phyloP scores from a whole-genome alignment of 2,797 vertebrate genomes.

The Moxostoma hubbsi region DNA sequence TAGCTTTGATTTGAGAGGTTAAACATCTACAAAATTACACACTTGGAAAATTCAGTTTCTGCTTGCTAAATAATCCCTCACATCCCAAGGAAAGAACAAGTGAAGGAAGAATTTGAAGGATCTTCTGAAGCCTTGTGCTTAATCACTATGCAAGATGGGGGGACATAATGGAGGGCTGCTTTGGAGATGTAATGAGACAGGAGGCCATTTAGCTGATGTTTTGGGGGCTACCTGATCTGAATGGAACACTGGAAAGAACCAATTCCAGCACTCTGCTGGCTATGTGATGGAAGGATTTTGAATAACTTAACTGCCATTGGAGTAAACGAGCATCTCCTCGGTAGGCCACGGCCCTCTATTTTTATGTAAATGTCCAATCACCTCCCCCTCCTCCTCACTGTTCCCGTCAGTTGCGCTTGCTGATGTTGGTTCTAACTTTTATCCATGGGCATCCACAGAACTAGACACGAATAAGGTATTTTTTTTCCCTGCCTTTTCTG shows the following conservation, averaged over 20 bases:
- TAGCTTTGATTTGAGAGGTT: not conserved
- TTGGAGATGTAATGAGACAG: conserved; percentile 13
- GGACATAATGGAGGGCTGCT: conserved; percentile 28
- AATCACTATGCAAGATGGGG: conserved; percentile 60
- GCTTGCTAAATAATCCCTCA: not conserved
- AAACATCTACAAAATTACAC: too few species aligned
- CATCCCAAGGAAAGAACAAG: conserved; percentile 60
- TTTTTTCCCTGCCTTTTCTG: conserved; percentile 54
- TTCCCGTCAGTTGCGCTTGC: conserved; percentile 24
- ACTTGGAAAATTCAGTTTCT: not conserved
- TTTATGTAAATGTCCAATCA: conserved; percentile 76
- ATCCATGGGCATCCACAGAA: conserved; percentile 43
- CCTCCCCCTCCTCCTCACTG: conserved; percentile 44
- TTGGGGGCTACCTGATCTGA: conserved; percentile 57
- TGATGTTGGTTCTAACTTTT: too few species aligned
- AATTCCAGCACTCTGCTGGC: conserved; percentile 68
- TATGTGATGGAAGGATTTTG: conserved; percentile 66
- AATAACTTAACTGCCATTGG: conserved; percentile 64
- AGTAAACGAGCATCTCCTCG: conserved; percentile 64
- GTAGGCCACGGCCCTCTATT: conserved; percentile 67
- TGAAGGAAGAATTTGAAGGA: conserved; percentile 69
- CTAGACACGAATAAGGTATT: conserved; percentile 66
- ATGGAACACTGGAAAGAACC: conserved; percentile 60
- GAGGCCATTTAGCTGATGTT: conserved; percentile 23
- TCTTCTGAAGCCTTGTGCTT: conserved; percentile 72